Percentiles rank a stretch among this genome's conserved stretches.
Conservation (phyloP, 1,140 invertebrate genomes). For the Pararge aegeria region DNA sequence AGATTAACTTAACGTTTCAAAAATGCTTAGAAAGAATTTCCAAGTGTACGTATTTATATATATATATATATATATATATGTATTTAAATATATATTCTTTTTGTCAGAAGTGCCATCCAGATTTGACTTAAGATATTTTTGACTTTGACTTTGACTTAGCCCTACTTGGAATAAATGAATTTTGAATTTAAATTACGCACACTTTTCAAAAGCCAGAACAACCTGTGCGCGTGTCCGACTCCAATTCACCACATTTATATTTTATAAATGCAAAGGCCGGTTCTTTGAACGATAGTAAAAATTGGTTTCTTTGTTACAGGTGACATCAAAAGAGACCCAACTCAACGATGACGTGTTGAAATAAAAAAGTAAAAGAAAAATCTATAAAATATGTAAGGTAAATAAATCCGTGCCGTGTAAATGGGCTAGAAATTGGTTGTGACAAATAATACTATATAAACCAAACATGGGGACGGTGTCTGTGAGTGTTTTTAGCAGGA, state of each 20-base stretch:
- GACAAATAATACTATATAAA: constrained; percentile 20
- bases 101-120: too few relatives aligned
- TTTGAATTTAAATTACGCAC: too few relatives aligned
- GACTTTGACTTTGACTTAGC: too few relatives aligned
- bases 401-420: constrained; percentile 10
- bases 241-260: background rate
- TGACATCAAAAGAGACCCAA: constrained; percentile 40
- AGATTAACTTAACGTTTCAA: too few relatives aligned
- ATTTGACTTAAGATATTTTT: too few relatives aligned
- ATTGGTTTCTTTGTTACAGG: constrained; percentile 53
- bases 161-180: too few relatives aligned
- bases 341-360: constrained; percentile 32
- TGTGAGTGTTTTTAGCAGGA: constrained; percentile 29
- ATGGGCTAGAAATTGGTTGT: constrained; percentile 26
- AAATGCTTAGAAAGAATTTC: too few relatives aligned
- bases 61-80: too few relatives aligned
- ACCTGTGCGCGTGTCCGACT: background rate
- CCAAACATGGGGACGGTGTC: constrained; percentile 41
- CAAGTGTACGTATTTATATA: too few relatives aligned
- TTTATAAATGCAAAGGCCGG: constrained; percentile 27
- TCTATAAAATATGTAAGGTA: constrained; percentile 33
- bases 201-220: too few relatives aligned
- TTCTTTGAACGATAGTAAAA: constrained; percentile 28
- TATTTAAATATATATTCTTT: too few relatives aligned
- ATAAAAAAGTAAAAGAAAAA: constrained; percentile 22